Conservation (phyloP, 2,797 vertebrate genomes). For the Simalia tracyae region DNA sequence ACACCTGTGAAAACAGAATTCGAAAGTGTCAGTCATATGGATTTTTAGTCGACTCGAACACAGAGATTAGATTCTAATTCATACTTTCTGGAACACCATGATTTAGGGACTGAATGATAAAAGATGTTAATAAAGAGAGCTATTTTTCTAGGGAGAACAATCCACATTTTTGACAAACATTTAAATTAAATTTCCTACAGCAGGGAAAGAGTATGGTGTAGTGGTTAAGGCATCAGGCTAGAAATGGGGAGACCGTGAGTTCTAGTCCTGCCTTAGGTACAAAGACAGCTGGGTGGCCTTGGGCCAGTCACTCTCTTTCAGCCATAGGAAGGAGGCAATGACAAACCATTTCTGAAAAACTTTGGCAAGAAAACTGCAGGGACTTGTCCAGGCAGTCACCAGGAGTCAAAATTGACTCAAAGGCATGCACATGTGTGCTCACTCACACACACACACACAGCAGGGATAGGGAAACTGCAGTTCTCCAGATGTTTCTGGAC, state of each 20-base stretch:
- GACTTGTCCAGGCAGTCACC: not conserved
- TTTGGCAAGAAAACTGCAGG: not conserved
- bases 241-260: not conserved
- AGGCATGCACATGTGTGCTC: not conserved
- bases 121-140: not conserved
- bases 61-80: not conserved
- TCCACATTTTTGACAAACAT: not conserved
- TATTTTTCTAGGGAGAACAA: not conserved
- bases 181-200: not conserved
- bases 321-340: not conserved
- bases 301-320: not conserved
- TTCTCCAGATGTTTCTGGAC: not conserved
- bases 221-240: not conserved
- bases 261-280: not conserved
- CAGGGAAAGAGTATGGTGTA: not conserved
- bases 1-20: slow-evolving; percentile 41
- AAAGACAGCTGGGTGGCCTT: not conserved
- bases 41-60: slow-evolving; percentile 35
- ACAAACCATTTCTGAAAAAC: not conserved
- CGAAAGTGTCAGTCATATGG: slow-evolving; percentile 40
- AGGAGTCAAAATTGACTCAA: not conserved
- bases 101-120: not conserved
- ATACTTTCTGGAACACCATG: slow-evolving; percentile 43
- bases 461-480: not conserved
- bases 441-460: not conserved